Evolutionary conservation across 2,113 vertebrate species (phyloP).

Genomic region (Montifringilla adamsi): DNA sequence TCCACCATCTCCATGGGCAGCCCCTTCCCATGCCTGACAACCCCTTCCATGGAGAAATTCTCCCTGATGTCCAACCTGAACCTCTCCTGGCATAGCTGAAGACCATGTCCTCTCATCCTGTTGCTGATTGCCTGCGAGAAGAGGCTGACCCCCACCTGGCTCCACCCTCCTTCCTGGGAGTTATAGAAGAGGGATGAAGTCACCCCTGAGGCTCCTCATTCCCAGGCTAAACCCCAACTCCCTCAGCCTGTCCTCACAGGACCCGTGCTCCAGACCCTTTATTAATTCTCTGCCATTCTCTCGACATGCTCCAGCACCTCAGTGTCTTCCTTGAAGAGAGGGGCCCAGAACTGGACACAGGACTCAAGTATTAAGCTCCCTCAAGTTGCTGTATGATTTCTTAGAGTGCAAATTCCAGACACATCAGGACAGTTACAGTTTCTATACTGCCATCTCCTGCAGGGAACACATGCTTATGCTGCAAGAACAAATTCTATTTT

Average conservation of each 20-base stretch:
- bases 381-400: not conserved
- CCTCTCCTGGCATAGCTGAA: not conserved
- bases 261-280: not conserved
- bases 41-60: not conserved
- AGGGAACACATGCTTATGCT: not conserved
- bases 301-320: not conserved
- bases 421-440: not conserved
- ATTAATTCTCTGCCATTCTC: not conserved
- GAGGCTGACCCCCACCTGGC: not conserved
- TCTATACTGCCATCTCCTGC: not conserved
- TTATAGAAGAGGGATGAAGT: not conserved
- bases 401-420: not conserved
- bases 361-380: not conserved
- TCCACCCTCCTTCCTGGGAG: not conserved
- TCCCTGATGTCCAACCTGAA: not conserved
- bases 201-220: not conserved
- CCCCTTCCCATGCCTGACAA: not conserved
- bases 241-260: not conserved
- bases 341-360: not conserved
- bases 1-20: not conserved
- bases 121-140: not conserved
- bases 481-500: not conserved
- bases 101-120: not conserved
- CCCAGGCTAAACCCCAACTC: not conserved
- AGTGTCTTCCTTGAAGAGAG: not conserved